Evolutionary conservation across 1,140 invertebrate species (phyloP), one percentile per base, ranked within the genome.

Genomic region (Stratiolaelaps scimitus): DNA sequence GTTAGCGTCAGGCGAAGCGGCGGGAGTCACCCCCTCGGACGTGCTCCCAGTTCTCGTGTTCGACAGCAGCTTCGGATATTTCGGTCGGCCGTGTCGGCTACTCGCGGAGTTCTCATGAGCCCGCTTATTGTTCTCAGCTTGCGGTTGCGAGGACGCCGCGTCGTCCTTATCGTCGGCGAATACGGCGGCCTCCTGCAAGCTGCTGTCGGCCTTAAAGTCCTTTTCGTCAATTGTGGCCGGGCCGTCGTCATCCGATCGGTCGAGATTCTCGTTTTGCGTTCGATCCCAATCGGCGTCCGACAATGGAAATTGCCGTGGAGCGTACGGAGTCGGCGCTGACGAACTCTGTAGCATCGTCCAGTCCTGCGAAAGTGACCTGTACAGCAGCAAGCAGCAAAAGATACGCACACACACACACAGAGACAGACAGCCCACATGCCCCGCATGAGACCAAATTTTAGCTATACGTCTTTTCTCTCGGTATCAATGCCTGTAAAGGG

Each of bases 261-360:
- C 53, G 15, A 23, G 10, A 26, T 60, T 23, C 46, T 77, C 80
- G 69, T 80, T 76, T 66, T 84, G 71, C 84, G 89, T 86, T 68
- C 80, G 80, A 65, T 81, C 78, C 72, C 84, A 87, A 6, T 79
- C 78, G 30, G 82, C 81, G 43, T 89, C 86, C 0, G 76, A 71
- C 26, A 90, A 74, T 6, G 88, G 88, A 76, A 89, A 92, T 60
- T 75, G 75, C 70, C 87, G 79, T 7, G 81, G 80, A 19, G 86
- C 83, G 75, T 85, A 90, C 19, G 87, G 87, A 68, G 78, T 60
- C 23, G 53, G 53, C 53, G 53, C 53, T 15, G 53, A 60, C 72
- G 0, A 74, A 65, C 19, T 67, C 68, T 66, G 71, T 67, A 19
- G 68, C 48, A 44, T 66, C 65, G 66, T 67, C 68, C 44, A 34